Base-by-base conservation (phyloP, 23 tunicate genomes). In the Botrylloides violaceus region DNA sequence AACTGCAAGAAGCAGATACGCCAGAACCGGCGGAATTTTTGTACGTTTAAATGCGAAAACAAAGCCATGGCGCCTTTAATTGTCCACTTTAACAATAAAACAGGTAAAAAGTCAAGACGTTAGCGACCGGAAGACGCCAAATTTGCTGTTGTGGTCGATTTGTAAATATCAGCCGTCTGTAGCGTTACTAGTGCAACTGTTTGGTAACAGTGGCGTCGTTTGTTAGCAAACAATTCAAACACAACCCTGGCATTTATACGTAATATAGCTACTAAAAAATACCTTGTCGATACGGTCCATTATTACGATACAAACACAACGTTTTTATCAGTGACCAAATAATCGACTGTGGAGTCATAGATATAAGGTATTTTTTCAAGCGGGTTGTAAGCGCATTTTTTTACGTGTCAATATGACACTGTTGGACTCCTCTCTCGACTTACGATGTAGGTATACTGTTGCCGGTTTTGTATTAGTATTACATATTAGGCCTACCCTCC, bases 151-250 rank as follows among this genome's bases (percentile, higher is more conserved):
- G 12, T 15, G 53, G 12, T 7, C 53, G 12, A 15, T 43, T 15
- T 43, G 53, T 43, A 43, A 43, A 43, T 43, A 43, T 43, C 53
- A n/a, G 53, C 53, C 53, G 53, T 43, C 53, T 43, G 53, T 43
- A 43, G 53, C 12, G 9, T 43, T 9, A 15, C 9, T 7, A 15
- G 9, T 43, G 53, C 53, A 43, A 43, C 53, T 43, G 53, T 43
- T 7, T 43, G 53, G 15, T 9, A 43, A 43, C 53, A 43, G 53
- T 43, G 53, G 53, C 53, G 9, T 9, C 9, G 53, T 43, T 43
- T 43, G 53, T 43, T 43, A 15, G 53, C 53, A 43, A 43, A 43
- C 53, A 43, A 43, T 43, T 43, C 12, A 43, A 43, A 43, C 53
- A 43, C 53, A 43, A 43, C 53, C 53, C 9, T 15, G 53, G 53